Base-by-base conservation (phyloP, 1,140 invertebrate species). In the Drosophila lini region DNA sequence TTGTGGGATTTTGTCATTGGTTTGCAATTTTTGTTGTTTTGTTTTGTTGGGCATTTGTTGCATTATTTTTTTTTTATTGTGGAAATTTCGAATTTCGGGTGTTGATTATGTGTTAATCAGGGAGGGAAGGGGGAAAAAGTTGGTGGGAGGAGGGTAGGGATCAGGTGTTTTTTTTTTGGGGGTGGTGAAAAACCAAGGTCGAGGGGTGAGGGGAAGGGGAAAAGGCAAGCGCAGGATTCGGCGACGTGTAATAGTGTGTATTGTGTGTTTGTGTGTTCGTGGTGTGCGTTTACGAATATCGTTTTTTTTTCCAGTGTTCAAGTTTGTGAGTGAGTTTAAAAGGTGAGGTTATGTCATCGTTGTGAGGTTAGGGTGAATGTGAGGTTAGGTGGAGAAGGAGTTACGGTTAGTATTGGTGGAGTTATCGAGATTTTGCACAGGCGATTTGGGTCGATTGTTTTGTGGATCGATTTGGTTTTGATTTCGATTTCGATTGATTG, bases 71-170 rank as follows among this genome's bases (percentile, higher is more conserved):
- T 47, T 48, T 63, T 71, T 60, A 15, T 47, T 57, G 50, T 44
- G 57, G 40, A 50, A 83, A 89, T 89, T 88, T 89, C 16, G 80
- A 88, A 83, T 80, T 88, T 67, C 41, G 44, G 40, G 16, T 47
- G 47, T 85, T 80, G 59, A 78, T 81, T 64, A 69, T 73, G 64
- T 89, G 83, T 74, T 45, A 75, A 56, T 68, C 25, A 4, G 13
- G 45, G n/a, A 34, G 60, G 52, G 22, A 19, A 40, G 10, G 36
- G 16, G 25, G 38, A 0, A 5, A 11, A 8, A 9, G 36, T 6
- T 7, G 36, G 25, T 40, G 68, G 36, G 13, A 1, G 34, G 13
- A 42, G 60, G 34, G 9, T 25, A 41, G 38, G 78, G 47, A 52
- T 50, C 13, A 57, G 45, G 55, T 15, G 16, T 9, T 31, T 48